Evolutionary conservation across 2,113 vertebrate genomes (phyloP), one percentile per base, ranked within the genome.

Genomic region (Lanius collurio): DNA sequence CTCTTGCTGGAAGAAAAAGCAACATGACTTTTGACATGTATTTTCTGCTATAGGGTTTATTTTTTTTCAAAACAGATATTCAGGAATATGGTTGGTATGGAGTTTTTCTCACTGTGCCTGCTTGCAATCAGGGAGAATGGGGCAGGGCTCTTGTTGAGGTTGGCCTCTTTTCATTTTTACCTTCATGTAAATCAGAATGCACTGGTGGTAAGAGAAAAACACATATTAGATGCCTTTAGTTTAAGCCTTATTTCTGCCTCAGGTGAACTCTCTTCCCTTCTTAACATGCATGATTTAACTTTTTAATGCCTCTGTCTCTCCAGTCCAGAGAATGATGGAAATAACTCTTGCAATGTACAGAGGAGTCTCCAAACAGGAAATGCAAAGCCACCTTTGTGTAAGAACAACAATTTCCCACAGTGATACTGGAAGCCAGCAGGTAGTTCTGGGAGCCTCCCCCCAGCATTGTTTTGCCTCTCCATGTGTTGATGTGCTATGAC

Each of bases 201-300:
- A 67, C 24, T 41, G 44, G 14, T 50, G 39, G 37, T 52, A 53
- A 86, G 47, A 93, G 93, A 67, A 78, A 86, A 90, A 52, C 26
- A 64, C 1, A 0, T 50, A 52, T 63, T 83, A 86, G 28, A 35
- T 67, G 44, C 39, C 65, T 94, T 91, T 95, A 22, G 50, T 93
- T 90, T 74, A 56, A 95, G 79, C 53, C 56, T n/a, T 63, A 31
- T 79, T 87, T 96, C 82, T 90, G 94, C 69, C 91, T 91, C 57
- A 79, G 70, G 84, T 94, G 91, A 92, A 85, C 81, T 60, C 35
- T 64, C 42, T 93, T 91, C 90, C 79, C n/a, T 92, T 71, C 79
- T 96, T 93, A 93, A 52, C 65, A 81, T 87, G 87, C 69, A 37
- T 56, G 76, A 93, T 83, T 94, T 92, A 93, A 95, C 93, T 92